Evolutionary conservation across 2,113 vertebrate species (phyloP), one percentile per base, ranked within the genome.

Genomic region (Bungarus multicinctus): DNA sequence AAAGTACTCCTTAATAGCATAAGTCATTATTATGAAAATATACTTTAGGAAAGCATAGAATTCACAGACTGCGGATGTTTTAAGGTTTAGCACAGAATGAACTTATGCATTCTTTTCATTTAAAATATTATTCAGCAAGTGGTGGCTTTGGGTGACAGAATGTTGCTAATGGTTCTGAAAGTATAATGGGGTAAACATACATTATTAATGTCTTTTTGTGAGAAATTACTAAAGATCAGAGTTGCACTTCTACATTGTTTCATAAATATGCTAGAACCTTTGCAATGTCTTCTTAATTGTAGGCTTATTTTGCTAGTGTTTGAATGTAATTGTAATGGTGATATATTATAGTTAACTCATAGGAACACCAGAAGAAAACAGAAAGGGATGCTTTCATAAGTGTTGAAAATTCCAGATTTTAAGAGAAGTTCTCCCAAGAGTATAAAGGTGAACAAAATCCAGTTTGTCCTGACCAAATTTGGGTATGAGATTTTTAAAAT

Each of bases 181-280:
- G 60, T 55, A 27, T 60, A 88, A 89, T 45, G 34, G 85, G 92
- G 39, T 34, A 89, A 92, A 52, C 10, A 18, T 22, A 39, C 54
- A 89, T 92, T 92, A 92, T 85, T 85, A 85, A 92, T 92, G 53
- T 22, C 52, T 55, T 92, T 91, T 92, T 85, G 89, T 11, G 55
- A 89, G 69, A 60, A 92, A 92, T 92, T 92, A 60, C 89, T 89
- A 58, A 89, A 92, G 53, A 92, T 47, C 69, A 89, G 53, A 85
- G 53, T 85, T 58, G 54, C 54, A 89, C 88, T 85, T 74, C 88
- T 18, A 20, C 85, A 58, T 92, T 55, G n/a, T 85, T 92, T 89
- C 92, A 85, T 92, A 88, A 92, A 92, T 92, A 92, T 92, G 88
- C 54, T 92, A 86, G 57, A 89, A 58, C 43, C 85, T 92, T 92